Evolutionary conservation across 2,888 invertebrate species (phyloP), one percentile per base, ranked within the genome.

Genomic region (Apodemia hepburni): DNA sequence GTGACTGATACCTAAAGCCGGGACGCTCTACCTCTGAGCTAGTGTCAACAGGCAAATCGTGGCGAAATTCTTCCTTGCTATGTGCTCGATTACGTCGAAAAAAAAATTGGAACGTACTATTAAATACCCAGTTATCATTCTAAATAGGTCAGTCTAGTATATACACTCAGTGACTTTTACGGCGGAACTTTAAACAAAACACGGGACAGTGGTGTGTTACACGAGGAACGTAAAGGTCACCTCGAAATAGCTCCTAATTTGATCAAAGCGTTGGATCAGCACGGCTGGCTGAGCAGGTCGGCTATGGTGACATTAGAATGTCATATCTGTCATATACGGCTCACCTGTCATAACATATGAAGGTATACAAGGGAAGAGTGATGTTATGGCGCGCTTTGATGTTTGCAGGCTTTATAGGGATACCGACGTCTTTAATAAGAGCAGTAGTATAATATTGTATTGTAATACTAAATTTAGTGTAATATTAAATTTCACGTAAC

Each of bases 171-270:
- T 59, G 59, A 59, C 59, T 59, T 59, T 49, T n/a, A 60, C 60
- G 60, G 49, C 29, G 12, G 29, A 33, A 60, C 47, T 49, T 49
- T 49, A 60, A 49, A 60, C 49, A 47, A 49, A 17, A 42, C 22
- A 57, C 17, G 27, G 54, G 15, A 54, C 42, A 35, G 35, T 35
- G 27, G 27, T 22, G 49, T 3, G 35, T 57, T 35, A 22, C 42
- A 47, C 18, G 60, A 61, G 62, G 58, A 38, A 11, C 22, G 61
- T 47, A 60, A 61, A 60, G 65, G 63, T 63, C 63, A 60, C 42
- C 58, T 58, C 42, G 62, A 65, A 58, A 61, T 61, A 66, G 60
- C n/a, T 33, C 64, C 60, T 63, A 47, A 65, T 65, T 65, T 67
- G 66, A 65, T 67, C 64, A 63, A 68, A 64, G 68, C 45, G 42